phyloP scores from a whole-genome alignment of 2,888 invertebrate genomes.

The Gerris lacustris region DNA sequence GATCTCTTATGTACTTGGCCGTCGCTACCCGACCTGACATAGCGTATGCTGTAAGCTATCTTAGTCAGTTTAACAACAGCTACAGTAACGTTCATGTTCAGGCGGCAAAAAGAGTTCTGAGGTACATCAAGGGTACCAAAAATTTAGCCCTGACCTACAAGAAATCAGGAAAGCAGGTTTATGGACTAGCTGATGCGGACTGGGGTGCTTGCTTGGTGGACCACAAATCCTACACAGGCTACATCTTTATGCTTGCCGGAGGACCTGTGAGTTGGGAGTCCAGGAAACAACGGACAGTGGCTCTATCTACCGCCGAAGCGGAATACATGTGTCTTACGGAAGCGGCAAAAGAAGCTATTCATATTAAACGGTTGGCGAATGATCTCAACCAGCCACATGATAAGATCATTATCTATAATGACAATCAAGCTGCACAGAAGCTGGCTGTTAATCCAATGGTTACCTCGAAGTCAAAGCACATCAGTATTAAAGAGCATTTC shows the following conservation, averaged over 20 bases:
- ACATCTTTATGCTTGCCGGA: neutral
- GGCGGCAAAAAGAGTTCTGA: neutral
- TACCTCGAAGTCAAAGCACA: neutral
- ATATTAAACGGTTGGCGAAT: neutral
- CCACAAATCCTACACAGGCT: neutral
- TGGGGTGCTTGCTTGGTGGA: neutral
- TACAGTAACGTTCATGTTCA: neutral
- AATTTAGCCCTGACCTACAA: neutral
- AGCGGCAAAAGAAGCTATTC: neutral
- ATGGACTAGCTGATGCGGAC: neutral
- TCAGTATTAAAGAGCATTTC: constrained; percentile 1
- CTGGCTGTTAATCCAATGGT: neutral
- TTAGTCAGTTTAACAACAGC: neutral
- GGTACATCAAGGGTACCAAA: neutral
- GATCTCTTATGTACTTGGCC: neutral
- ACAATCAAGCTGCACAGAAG: neutral
- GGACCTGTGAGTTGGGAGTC: constrained; percentile 1
- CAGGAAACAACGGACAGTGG: constrained; percentile 8
- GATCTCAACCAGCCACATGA: neutral
- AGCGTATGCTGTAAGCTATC: neutral
- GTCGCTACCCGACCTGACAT: neutral
- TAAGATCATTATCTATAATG: neutral
- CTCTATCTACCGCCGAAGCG: constrained; percentile 11
- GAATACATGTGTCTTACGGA: constrained; percentile 5
- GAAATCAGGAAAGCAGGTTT: neutral